Conservation (phyloP, 1,140 invertebrate genomes). For the Caerostris darwini region DNA sequence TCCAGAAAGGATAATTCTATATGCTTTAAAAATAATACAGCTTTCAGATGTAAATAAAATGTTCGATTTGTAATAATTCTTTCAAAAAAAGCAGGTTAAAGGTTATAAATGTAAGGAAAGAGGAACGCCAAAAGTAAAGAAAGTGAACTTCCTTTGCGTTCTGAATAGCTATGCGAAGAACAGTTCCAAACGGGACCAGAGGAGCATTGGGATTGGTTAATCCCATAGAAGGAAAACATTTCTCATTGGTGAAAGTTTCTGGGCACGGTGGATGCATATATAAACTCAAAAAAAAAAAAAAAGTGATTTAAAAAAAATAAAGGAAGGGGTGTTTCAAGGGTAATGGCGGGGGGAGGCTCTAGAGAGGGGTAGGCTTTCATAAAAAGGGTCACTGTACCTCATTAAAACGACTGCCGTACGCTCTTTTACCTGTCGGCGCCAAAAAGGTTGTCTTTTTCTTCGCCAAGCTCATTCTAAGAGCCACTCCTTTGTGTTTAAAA, state of each 20-base stretch:
- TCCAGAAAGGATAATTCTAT: too few relatives aligned
- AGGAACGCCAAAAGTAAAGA: background rate
- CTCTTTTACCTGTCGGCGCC: constrained; percentile 18
- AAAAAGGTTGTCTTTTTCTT: constrained; percentile 25
- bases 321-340: constrained; percentile 68
- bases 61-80: too few relatives aligned
- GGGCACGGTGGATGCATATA: constrained; percentile 12
- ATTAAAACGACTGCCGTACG: constrained; percentile 39
- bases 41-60: too few relatives aligned
- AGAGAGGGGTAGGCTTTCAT: constrained; percentile 10
- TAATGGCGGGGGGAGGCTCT: constrained; percentile 53
- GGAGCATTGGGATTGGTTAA: constrained; percentile 2
- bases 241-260: constrained; percentile 50
- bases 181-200: background rate
- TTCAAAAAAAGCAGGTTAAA: too few relatives aligned
- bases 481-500: background rate
- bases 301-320: constrained; percentile 1
- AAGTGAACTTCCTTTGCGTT: background rate
- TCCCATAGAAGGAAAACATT: constrained; percentile 42
- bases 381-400: constrained; percentile 73
- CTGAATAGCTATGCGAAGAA: background rate
- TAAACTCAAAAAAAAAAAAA: background rate
- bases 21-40: too few relatives aligned
- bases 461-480: background rate
- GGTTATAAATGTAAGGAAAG: too few relatives aligned